Base-by-base conservation (phyloP, 2,113 vertebrate species). In the Ia io region DNA sequence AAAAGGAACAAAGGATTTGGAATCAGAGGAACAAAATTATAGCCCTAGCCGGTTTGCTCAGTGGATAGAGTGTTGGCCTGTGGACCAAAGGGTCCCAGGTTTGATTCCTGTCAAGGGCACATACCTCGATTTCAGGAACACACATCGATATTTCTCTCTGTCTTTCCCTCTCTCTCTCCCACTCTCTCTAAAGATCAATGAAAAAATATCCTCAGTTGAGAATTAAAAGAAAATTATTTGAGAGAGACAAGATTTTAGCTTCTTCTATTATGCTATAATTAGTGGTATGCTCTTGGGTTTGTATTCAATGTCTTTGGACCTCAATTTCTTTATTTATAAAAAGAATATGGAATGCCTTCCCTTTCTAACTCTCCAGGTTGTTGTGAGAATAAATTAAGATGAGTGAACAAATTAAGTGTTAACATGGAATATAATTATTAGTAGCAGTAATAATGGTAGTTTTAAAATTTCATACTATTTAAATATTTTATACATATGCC, bases 301-400 rank as follows among this genome's bases (percentile, higher is more conserved):
- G 93, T 84, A 82, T 67, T 91, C n/a, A 59, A 28, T 73, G 22
- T 30, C 18, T 70, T 88, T 94, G 49, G 9, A 86, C 11, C 28
- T 91, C 10, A 82, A 9, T 93, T 79, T 87, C 4, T 77, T 95
- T 87, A 73, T 67, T 93, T 89, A 82, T 49, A 47, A 28, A 67
- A 47, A 67, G 23, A 88, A 0, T 30, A 44, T 51, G 65, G 70
- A 92, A 82, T 71, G 5, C 1, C 4, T 85, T 8, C 1, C 47
- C 22, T 74, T 56, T 78, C 8, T 87, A 88, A 40, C 9, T 92
- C 37, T 90, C 9, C 44, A 37, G n/a, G 44, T 83, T 92, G 44
- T 32, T 77, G 14, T 49, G n/a, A 84, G 9, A 9, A 69, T 40
- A 37, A 93, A 91, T 56, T 90, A 63, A 88, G 37, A 47, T 40